Evolutionary conservation across 1,140 invertebrate species (phyloP).

Genomic region (Ditylenchus dipsaci): DNA sequence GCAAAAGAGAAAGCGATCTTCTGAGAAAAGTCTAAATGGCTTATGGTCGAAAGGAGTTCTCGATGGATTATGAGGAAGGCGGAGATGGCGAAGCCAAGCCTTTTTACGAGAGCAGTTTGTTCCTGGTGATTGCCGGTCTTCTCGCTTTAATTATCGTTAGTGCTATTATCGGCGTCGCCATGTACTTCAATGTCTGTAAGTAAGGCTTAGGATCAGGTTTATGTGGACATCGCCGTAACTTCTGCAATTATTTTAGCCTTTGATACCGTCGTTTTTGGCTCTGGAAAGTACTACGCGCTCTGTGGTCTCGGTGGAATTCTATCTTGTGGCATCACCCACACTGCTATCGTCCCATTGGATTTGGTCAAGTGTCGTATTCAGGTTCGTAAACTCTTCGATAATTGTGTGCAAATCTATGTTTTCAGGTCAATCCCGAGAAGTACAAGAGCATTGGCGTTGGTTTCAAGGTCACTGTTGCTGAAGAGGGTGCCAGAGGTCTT

Average conservation of each 20-base stretch:
- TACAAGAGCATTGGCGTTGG: slow-evolving; percentile 85
- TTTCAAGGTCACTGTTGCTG: slow-evolving; percentile 73
- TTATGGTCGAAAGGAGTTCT: too few relatives aligned
- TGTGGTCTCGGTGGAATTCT: slow-evolving; percentile 86
- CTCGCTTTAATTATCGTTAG: too few relatives aligned
- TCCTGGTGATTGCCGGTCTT: too few relatives aligned
- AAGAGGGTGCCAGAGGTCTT: slow-evolving; percentile 82
- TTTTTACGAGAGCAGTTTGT: too few relatives aligned
- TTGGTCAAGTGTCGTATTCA: slow-evolving; percentile 97
- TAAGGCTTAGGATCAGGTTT: too few relatives aligned
- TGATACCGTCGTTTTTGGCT: slow-evolving; percentile 69
- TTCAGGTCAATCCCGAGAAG: slow-evolving; percentile 72
- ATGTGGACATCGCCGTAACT: slow-evolving; percentile 11
- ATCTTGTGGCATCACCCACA: slow-evolving; percentile 83
- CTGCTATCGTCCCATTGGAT: slow-evolving; percentile 86
- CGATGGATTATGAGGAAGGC: too few relatives aligned
- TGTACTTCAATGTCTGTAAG: too few relatives aligned
- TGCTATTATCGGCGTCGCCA: too few relatives aligned
- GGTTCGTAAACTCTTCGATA: slow-evolving; percentile 62
- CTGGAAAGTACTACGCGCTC: slow-evolving; percentile 80
- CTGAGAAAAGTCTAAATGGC: too few relatives aligned
- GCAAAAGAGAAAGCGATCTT: too few relatives aligned
- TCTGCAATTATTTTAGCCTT: slow-evolving; percentile 21
- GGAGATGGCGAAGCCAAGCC: too few relatives aligned
- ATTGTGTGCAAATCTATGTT: slow-evolving; percentile 13